These are phyloP conservation scores for Cryptoleucopteryx plumbea DNA, from an alignment of 2,113 vertebrate species.

Conservation along the genomic window DNA sequence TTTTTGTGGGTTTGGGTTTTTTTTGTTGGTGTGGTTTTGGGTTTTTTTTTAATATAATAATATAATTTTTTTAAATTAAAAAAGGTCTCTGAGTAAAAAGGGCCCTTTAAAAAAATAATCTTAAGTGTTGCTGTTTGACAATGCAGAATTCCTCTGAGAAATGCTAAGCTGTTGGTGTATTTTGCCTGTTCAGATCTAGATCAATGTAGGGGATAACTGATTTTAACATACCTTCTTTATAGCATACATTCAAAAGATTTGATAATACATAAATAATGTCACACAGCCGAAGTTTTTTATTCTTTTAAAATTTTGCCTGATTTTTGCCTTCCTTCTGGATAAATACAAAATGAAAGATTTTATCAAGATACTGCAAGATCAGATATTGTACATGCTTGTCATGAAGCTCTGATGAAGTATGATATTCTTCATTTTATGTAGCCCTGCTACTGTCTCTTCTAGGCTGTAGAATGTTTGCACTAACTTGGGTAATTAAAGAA, in stretches of 20 bases:
- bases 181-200: not conserved
- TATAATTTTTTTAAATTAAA: not conserved
- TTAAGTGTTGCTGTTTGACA: not conserved
- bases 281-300: not conserved
- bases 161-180: not conserved
- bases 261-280: not conserved
- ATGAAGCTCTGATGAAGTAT: not conserved
- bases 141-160: not conserved
- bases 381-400: not conserved
- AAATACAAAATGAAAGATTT: not conserved
- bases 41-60: too few species aligned
- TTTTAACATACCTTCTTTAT: not conserved
- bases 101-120: not conserved
- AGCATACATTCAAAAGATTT: not conserved
- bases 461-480: not conserved
- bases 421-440: not conserved
- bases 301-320: not conserved
- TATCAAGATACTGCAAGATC: not conserved
- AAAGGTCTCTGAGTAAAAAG: not conserved
- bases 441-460: not conserved
- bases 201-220: not conserved
- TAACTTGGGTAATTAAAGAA: not conserved
- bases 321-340: not conserved
- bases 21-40: too few species aligned
- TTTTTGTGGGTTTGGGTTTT: not conserved